A percentile compares a stretch with the other conserved stretches of the same genome.
Conservation (phyloP, 1,140 invertebrate genomes). For the Tetramorium alpestre region DNA sequence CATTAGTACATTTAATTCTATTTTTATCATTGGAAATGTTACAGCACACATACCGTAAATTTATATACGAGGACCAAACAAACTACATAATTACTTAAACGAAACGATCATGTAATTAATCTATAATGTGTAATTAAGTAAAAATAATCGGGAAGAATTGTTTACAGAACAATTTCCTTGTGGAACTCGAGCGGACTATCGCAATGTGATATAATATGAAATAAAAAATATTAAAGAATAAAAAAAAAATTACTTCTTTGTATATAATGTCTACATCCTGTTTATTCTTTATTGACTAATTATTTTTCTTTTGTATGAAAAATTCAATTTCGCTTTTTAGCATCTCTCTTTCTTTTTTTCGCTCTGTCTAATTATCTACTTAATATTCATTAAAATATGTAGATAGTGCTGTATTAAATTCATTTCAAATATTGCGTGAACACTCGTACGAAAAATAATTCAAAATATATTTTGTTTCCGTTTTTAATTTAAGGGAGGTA, state of each 20-base stretch:
- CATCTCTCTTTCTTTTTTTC: not conserved
- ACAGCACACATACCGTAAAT: constrained; percentile 7
- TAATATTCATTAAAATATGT: not conserved
- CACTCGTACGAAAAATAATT: no score
- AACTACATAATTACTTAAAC: constrained; percentile 27
- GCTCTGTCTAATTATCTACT: not conserved
- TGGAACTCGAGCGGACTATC: constrained; percentile 26
- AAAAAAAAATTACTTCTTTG: not conserved
- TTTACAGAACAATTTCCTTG: not conserved
- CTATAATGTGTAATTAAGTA: constrained; percentile 27
- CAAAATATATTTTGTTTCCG: no score
- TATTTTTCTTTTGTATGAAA: not conserved
- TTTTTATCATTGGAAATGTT: constrained; percentile 36
- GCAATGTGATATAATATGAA: constrained; percentile 52
- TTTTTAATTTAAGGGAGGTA: no score
- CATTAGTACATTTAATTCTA: constrained; percentile 16
- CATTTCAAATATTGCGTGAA: no score
- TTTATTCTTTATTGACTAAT: not conserved
- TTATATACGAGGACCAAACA: constrained; percentile 60
- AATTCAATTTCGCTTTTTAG: not conserved
- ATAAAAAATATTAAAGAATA: constrained; percentile 7
- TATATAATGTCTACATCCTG: not conserved
- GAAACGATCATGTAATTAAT: not conserved
- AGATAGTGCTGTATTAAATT: not conserved
- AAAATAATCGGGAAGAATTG: constrained; percentile 17